phyloP scores from a whole-genome alignment of 2,113 vertebrate genomes.

The Scomber scombrus region DNA sequence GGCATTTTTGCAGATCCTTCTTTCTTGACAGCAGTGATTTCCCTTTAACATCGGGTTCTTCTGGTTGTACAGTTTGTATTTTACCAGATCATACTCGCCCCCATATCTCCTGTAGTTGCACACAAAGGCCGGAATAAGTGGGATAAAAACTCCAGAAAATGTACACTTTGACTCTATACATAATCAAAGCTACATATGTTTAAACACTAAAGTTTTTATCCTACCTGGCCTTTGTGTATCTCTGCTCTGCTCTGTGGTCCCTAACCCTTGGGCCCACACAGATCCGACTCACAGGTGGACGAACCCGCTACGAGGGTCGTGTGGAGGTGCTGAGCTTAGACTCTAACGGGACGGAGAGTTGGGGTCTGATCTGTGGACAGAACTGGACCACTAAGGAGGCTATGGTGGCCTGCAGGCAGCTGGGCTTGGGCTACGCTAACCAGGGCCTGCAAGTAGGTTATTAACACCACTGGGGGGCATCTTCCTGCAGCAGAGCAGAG shows the following conservation, averaged over 20 bases:
- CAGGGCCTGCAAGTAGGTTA: constrained; percentile 93
- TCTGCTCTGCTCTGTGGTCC: constrained; percentile 40
- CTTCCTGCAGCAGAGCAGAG: constrained; percentile 19
- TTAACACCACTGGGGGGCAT: constrained; percentile 50
- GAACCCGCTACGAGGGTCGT: constrained; percentile 92
- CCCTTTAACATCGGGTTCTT: constrained; percentile 21
- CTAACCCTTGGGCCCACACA: constrained; percentile 80
- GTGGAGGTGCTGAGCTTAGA: constrained; percentile 88
- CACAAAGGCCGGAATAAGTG: not conserved
- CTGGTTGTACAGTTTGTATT: constrained; percentile 29
- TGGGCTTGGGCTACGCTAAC: constrained; percentile 95
- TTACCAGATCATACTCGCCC: constrained; percentile 24
- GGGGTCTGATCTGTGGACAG: constrained; percentile 96
- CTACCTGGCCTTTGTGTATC: constrained; percentile 31
- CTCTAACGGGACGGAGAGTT: constrained; percentile 82
- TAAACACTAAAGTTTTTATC: constrained; percentile 14
- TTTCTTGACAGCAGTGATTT: constrained; percentile 44
- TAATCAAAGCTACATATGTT: not conserved
- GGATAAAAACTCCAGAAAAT: constrained; percentile 38
- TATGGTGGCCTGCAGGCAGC: constrained; percentile 93
- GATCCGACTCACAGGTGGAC: constrained; percentile 94
- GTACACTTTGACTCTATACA: not conserved
- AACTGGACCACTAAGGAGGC: constrained; percentile 93
- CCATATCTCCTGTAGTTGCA: constrained; percentile 41
- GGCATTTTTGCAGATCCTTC: not conserved